Evolutionary conservation across 2,113 vertebrate species (phyloP).

Genomic region (Solea senegalensis): DNA sequence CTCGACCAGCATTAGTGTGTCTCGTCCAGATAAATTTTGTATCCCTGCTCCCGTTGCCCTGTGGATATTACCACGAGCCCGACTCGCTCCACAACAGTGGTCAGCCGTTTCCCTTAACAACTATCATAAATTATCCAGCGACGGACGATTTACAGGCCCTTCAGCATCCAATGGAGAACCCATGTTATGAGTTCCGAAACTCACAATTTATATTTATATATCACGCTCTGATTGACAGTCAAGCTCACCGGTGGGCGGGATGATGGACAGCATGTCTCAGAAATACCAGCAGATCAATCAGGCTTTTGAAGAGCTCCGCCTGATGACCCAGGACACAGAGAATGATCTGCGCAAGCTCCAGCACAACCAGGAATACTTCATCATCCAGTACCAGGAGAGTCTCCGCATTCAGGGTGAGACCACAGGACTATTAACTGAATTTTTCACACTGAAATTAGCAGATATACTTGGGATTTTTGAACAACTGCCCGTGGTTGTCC

Average conservation of each 20-base stretch:
- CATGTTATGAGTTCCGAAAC: constrained; percentile 1
- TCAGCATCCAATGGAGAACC: constrained; percentile 3
- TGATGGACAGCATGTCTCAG: constrained; percentile 95
- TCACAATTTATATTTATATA: constrained; percentile 10
- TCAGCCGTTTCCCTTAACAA: constrained; percentile 13
- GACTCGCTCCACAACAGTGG: constrained; percentile 2
- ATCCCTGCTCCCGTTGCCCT: neutral
- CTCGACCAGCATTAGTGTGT: neutral
- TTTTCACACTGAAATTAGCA: too few relatives aligned
- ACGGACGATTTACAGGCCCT: constrained; percentile 7
- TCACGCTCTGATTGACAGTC: constrained; percentile 79
- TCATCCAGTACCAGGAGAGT: constrained; percentile 99
- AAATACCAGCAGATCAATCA: constrained; percentile 98
- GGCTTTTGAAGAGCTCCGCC: constrained; percentile 93
- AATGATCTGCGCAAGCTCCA: constrained; percentile 95
- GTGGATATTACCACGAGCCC: neutral
- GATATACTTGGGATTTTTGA: too few relatives aligned
- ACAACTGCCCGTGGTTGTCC: too few relatives aligned
- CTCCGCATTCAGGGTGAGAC: constrained; percentile 86
- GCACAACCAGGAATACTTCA: constrained; percentile 97
- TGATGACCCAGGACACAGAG: constrained; percentile 93
- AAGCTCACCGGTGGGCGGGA: constrained; percentile 85
- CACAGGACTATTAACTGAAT: neutral
- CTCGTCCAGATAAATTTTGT: neutral
- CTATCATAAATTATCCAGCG: constrained; percentile 39